Evolutionary conservation across 1,140 invertebrate genomes (phyloP), one percentile per base, ranked within the genome.

Genomic region (Conopomorpha cramerella): DNA sequence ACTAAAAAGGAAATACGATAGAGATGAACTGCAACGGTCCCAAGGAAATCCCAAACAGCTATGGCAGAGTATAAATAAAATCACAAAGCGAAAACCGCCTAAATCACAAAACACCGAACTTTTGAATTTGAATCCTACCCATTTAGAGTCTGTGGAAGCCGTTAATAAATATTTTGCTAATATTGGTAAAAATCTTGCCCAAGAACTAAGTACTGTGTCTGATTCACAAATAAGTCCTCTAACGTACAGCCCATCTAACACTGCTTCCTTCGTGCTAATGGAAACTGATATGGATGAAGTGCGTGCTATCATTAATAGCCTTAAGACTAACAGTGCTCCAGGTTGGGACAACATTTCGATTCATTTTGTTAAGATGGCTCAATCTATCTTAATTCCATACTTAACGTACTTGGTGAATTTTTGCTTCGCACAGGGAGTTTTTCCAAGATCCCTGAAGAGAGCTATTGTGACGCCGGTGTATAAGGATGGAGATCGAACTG

Each of bases 321-420:
- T 36, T 17, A 36, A 28, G 18, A 17, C 35, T 6, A 27, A 29
- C 1, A 36, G 35, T 29, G 35, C 35, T 29, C 26, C 35, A 29
- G 35, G 35, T 15, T 36, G 10, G 26, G 35, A 36, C 11, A 18
- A 30, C 10, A 36, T 36, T 29, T 13, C 26, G 2, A 29, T 10
- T 16, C 16, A 16, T 3, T 36, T 36, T 29, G 1, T 36, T 3
- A 36, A 36, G 15, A 2, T 16, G 2, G 35, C 18, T 11, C 10
- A 11, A 6, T 4, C 4, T 23, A 23, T 23, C 10, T 4, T 29
- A 7, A 11, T 29, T 29, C 28, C 28, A n/a, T 7, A 7, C 3
- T 7, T n/a, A 7, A 4, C 28, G 3, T 11, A n/a, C 11, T 4
- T 29, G 8, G 3, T 4, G 6, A 29, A 29, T 29, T 11, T 29